Conservation (phyloP, 2,888 invertebrate species). For the Fragum sueziense region DNA sequence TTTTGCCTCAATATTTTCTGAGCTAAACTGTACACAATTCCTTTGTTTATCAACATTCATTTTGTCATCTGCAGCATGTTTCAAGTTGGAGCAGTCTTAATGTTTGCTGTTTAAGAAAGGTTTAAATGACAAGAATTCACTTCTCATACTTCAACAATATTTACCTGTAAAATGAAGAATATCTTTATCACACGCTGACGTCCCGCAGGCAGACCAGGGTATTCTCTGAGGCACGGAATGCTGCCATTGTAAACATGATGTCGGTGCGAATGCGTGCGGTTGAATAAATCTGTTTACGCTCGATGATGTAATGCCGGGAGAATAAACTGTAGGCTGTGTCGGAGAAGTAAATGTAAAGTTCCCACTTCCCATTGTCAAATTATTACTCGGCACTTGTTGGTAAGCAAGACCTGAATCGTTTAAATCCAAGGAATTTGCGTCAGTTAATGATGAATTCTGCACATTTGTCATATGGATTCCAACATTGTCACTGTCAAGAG, state of each 20-base stretch:
- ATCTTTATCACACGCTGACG: slow-evolving; percentile 27
- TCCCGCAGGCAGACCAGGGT: slow-evolving; percentile 29
- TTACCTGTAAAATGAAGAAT: slow-evolving; percentile 52
- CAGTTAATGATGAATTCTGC: not conserved
- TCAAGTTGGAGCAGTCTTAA: too few species aligned
- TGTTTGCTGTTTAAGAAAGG: too few species aligned
- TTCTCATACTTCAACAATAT: not conserved
- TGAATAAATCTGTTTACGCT: slow-evolving; percentile 31
- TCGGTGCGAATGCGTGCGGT: slow-evolving; percentile 51
- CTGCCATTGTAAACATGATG: slow-evolving; percentile 53
- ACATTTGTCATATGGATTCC: not conserved
- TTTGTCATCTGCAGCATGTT: too few species aligned
- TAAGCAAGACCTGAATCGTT: not conserved
- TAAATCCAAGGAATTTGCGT: not conserved
- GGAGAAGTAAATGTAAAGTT: slow-evolving; percentile 58
- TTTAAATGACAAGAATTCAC: too few species aligned
- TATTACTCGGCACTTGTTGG: slow-evolving; percentile 18
- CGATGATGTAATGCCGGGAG: slow-evolving; percentile 43
- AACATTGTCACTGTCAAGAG: not conserved
- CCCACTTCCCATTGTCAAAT: slow-evolving; percentile 8
- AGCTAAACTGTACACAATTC: too few species aligned
- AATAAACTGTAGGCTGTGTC: slow-evolving; percentile 48
- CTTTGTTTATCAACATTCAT: too few species aligned
- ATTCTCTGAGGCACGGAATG: slow-evolving; percentile 46
- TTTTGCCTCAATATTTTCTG: too few species aligned